Evolutionary conservation across 2,888 invertebrate genomes (phyloP), one percentile per base, ranked within the genome.

Genomic region (Brassicogethes aeneus): DNA sequence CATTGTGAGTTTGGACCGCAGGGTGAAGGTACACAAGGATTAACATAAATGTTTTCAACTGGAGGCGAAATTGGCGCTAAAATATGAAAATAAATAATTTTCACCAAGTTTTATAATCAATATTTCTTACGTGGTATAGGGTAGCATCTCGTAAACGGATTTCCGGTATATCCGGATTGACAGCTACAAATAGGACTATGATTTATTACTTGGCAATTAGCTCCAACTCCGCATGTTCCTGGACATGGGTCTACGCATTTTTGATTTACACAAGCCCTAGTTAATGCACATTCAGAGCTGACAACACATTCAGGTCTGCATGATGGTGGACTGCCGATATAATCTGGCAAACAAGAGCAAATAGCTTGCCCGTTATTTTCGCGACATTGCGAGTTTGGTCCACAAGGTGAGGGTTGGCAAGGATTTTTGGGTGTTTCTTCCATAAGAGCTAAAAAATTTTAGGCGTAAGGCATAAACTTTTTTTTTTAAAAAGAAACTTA

Each of bases 391-490:
- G 84, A 83, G 57, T 84, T 84, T 31, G 84, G 80, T 30, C 85
- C 86, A 60, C 85, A 86, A n/a, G 85, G 85, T 34, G 83, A 80
- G 36, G 84, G 85, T 35, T 74, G 61, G 57, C 85, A 85, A 15
- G 83, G 76, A 64, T 82, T 78, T 34, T 60, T 51, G 17, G 69
- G 65, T 43, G 42, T 39, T 36, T 52, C 51, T 48, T 51, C 44
- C 51, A 17, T 62, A 56, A 56, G 64, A 56, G 74, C 66, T 38
- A 85, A 86, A 48, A 23, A 23, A 23, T 7, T 23, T 23, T 23
- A 5, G 23, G 10, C 10, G 23, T 23, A 16, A 35, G 37, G 36
- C 37, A 17, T 17, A 32, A 14, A 15, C 10, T 23, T 38, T 17
- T 37, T 17, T 16, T 14, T 39, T 12, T 39, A 29, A 16, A 13